Conservation (phyloP, 2,888 invertebrate genomes). For the Operophtera brumata region DNA sequence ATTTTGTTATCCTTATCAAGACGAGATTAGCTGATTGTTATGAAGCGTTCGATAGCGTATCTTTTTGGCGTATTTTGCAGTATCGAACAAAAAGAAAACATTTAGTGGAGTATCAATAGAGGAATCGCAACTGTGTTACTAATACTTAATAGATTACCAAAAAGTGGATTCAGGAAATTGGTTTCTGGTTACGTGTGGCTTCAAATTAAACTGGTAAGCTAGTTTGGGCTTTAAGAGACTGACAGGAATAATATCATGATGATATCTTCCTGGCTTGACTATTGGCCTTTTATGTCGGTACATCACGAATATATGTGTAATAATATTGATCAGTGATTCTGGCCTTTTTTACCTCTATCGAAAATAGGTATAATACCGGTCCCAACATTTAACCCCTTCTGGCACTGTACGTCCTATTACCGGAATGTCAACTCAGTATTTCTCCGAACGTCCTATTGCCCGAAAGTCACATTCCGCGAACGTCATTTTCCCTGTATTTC, state of each 20-base stretch:
- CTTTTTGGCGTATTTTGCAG: slow-evolving; percentile 18
- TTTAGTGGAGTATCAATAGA: slow-evolving; percentile 13
- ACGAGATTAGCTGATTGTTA: slow-evolving; percentile 28
- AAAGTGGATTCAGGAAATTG: background rate
- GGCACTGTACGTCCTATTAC: no score
- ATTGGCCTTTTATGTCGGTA: no score
- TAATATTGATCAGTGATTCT: no score
- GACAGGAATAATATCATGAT: no score
- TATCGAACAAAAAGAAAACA: slow-evolving; percentile 17
- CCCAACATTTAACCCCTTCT: background rate
- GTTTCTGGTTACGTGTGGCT: background rate
- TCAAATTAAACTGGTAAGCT: slow-evolving; percentile 11
- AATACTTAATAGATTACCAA: background rate
- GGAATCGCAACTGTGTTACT: slow-evolving; percentile 11
- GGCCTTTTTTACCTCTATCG: no score
- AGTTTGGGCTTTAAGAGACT: background rate
- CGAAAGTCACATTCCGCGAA: no score
- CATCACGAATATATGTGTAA: no score
- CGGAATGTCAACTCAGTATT: no score
- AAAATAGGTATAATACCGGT: background rate
- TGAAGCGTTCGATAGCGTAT: slow-evolving; percentile 31
- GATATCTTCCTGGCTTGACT: no score
- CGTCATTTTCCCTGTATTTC: no score
- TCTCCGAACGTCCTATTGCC: no score
- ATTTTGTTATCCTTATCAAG: slow-evolving; percentile 27